Percentiles rank a stretch among this genome's conserved stretches.
phyloP scores from a whole-genome alignment of 1,140 invertebrate genomes.

The Trichogramma pretiosum region DNA sequence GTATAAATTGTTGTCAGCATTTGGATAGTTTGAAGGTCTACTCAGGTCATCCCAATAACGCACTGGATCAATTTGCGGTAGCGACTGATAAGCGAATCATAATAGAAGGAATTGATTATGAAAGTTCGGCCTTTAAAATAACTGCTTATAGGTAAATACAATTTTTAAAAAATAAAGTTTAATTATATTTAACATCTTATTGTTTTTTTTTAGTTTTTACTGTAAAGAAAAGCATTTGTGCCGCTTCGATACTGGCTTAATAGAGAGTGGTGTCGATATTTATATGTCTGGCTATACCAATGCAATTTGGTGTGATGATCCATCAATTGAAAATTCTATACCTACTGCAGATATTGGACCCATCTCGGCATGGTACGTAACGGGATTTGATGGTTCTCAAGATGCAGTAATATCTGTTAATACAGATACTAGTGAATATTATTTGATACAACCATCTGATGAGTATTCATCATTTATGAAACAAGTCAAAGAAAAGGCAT shows the following conservation, averaged over 20 bases:
- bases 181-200: neutral
- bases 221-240: slow-evolving; percentile 72
- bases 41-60: slow-evolving; percentile 65
- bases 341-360: slow-evolving; percentile 71
- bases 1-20: too few species aligned
- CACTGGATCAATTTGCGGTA: slow-evolving; percentile 67
- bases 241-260: slow-evolving; percentile 69
- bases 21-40: slow-evolving; percentile 59
- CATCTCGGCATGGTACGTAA: slow-evolving; percentile 79
- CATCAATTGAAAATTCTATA: slow-evolving; percentile 62
- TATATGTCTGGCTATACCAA: slow-evolving; percentile 78
- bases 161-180: neutral
- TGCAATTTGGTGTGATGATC: slow-evolving; percentile 69
- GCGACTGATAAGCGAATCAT: slow-evolving; percentile 64
- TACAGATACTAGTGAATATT: slow-evolving; percentile 75
- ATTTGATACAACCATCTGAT: slow-evolving; percentile 65
- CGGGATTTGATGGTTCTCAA: slow-evolving; percentile 74
- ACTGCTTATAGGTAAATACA: slow-evolving; percentile 42
- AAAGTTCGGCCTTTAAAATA: slow-evolving; percentile 59
- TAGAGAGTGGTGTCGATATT: slow-evolving; percentile 67
- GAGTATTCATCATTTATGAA: slow-evolving; percentile 64
- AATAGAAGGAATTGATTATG: slow-evolving; percentile 49
- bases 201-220: slow-evolving; percentile 40
- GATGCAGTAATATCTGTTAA: slow-evolving; percentile 67
- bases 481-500: slow-evolving; percentile 67